Percentiles rank a stretch among this genome's conserved stretches.
These are phyloP conservation scores for Atlantisia rogersi DNA, from an alignment of 2,113 vertebrate genomes.

Conservation along the genomic window DNA sequence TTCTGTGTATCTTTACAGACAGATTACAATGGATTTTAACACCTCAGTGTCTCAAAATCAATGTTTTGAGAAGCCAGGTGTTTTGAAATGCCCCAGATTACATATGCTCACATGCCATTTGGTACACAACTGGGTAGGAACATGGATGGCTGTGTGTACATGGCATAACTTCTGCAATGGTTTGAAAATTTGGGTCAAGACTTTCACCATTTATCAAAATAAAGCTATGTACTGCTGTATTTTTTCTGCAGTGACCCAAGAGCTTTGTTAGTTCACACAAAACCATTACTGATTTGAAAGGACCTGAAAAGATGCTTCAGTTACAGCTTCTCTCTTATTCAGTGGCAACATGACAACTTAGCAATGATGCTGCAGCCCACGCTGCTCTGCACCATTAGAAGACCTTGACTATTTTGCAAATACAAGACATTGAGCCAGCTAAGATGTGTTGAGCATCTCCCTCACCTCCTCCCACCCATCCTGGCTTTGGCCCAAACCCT, in stretches of 20 bases:
- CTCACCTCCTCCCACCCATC: conserved; percentile 16
- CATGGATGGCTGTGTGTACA: background rate
- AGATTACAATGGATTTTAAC: background rate
- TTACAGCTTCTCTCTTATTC: background rate
- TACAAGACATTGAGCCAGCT: background rate
- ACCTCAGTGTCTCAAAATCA: background rate
- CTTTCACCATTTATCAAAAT: background rate
- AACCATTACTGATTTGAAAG: background rate
- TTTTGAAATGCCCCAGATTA: background rate
- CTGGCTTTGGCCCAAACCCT: conserved; percentile 3
- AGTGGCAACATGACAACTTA: background rate
- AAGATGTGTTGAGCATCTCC: conserved; percentile 7
- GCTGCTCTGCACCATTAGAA: background rate
- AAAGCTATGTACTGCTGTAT: background rate
- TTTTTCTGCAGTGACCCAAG: background rate
- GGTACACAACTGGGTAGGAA: background rate
- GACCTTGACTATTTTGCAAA: conserved; percentile 41
- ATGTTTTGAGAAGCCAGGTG: background rate
- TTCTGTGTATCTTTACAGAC: background rate
- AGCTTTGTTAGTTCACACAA: background rate
- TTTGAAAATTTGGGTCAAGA: background rate
- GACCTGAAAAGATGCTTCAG: background rate
- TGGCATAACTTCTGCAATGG: background rate
- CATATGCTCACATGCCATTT: background rate
- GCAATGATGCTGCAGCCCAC: background rate